phyloP scores from a whole-genome alignment of 2,888 invertebrate genomes.

The Agriopis aurantiaria region DNA sequence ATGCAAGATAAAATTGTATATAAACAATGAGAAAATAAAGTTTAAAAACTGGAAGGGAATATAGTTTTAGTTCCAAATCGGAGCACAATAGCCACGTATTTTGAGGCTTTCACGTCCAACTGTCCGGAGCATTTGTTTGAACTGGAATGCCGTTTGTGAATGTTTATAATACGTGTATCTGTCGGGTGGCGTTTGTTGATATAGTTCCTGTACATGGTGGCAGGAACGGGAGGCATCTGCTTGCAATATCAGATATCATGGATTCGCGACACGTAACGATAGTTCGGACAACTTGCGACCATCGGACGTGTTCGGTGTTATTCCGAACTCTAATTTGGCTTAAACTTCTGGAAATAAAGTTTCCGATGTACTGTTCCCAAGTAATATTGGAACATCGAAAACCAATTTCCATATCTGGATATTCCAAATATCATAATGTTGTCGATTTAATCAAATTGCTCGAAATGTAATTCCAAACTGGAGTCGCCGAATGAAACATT shows the following conservation, averaged over 20 bases:
- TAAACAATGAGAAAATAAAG: slow-evolving; percentile 2
- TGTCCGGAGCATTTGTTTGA: slow-evolving; percentile 18
- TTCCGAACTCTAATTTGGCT: slow-evolving; percentile 25
- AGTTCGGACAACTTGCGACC: slow-evolving; percentile 49
- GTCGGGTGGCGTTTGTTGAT: slow-evolving; percentile 14
- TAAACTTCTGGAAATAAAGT: slow-evolving; percentile 24
- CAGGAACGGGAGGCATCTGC: slow-evolving; percentile 37
- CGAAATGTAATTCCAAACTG: slow-evolving; percentile 25
- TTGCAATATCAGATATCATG: slow-evolving; percentile 45
- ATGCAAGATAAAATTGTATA: slow-evolving; percentile 11
- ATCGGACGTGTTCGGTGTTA: slow-evolving; percentile 28
- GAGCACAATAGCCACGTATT: slow-evolving; percentile 5
- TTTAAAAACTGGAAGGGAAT: slow-evolving; percentile 7
- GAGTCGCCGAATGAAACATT: slow-evolving; percentile 29
- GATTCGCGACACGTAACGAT: slow-evolving; percentile 50
- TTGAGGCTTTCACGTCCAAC: slow-evolving; percentile 7
- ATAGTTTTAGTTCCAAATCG: slow-evolving; percentile 1
- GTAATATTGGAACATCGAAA: slow-evolving; percentile 22
- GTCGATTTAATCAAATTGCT: slow-evolving; percentile 30
- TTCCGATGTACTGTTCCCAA: slow-evolving; percentile 30
- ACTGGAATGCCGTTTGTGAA: slow-evolving; percentile 9
- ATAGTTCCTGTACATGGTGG: slow-evolving; percentile 23
- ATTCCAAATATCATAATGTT: slow-evolving; percentile 26
- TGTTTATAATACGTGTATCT: slow-evolving; percentile 24
- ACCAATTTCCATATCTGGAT: slow-evolving; percentile 22